Percentiles rank a stretch among this genome's conserved stretches.
phyloP scores from a whole-genome alignment of 2,797 vertebrate genomes.

The Coendou prehensilis region DNA sequence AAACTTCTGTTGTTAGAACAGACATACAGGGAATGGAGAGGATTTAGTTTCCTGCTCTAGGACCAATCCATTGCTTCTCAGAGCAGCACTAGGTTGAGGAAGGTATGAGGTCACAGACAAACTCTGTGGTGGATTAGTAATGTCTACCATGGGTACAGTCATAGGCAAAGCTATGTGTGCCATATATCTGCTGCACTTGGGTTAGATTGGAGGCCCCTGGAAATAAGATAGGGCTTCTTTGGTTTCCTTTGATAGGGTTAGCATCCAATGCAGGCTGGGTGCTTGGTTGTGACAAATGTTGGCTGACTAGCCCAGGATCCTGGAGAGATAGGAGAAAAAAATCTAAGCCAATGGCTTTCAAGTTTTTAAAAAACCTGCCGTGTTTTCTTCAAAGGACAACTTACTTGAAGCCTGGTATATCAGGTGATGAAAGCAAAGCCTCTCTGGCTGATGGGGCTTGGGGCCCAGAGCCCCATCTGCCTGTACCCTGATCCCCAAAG shows the following conservation, averaged over 20 bases:
- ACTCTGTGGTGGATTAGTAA: slow-evolving; percentile 16
- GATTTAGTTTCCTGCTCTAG: background rate
- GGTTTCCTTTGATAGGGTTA: background rate
- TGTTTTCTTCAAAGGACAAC: slow-evolving; percentile 71
- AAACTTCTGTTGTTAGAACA: background rate
- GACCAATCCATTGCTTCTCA: background rate
- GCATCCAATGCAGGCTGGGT: background rate
- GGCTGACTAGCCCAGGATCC: background rate
- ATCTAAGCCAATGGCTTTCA: slow-evolving; percentile 61
- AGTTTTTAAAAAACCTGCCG: slow-evolving; percentile 27
- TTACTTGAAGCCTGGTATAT: background rate
- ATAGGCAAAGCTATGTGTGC: background rate
- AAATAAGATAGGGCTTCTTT: background rate
- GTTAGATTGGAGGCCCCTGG: background rate
- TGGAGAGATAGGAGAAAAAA: slow-evolving; percentile 52
- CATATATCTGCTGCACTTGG: background rate
- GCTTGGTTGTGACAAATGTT: background rate
- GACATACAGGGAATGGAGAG: background rate
- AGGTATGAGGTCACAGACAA: background rate
- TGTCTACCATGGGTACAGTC: background rate
- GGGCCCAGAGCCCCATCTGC: background rate
- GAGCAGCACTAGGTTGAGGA: background rate
- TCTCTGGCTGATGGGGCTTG: background rate
- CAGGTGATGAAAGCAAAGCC: slow-evolving; percentile 45
- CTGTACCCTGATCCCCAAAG: background rate